Evolutionary conservation across 23 tunicate species (phyloP), one percentile per base, ranked within the genome.

Genomic region (Botrylloides violaceus): DNA sequence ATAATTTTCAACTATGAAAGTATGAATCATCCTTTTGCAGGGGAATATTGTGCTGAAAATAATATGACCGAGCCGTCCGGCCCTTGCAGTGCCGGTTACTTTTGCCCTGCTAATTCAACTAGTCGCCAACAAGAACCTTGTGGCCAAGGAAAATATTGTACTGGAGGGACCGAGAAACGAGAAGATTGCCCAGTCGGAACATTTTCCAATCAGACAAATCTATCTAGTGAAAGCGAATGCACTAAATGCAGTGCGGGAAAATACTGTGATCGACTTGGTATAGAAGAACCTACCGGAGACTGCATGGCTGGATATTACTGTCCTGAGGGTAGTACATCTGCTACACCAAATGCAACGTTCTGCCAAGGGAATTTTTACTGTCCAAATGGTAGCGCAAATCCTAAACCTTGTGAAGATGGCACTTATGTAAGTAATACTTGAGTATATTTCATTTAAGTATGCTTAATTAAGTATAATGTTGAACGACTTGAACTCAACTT

Each of bases 301-400:
- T 93, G 98, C 38, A 58, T 80, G 12, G 78, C 79, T 7, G 95
- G 95, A 31, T 93, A 76, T 59, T 93, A 78, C 37, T 93, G 98
- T 56, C 81, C 79, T 6, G 71, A 71, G n/a, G 98, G 98, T 3
- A 87, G 96, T 2, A 86, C 57, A 26, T 29, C 43, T 19, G 79
- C 84, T 23, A 68, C 80, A 28, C 34, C 83, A 20, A 79, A 79
- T 70, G 61, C 56, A 27, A 90, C 97, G 0, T 59, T 25, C 37
- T 93, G 98, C 56, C 48, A 36, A 36, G 66, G 84, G 3, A 93
- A 93, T 6, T 32, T 27, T 48, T 81, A 81, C 38, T 93, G 98
- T 66, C 94, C 94, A 24, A 93, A 82, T 22, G 84, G 80, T 28
- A 64, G 80, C 2, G 81, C 61, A 2, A 59, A 64, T 20, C 89